Percentiles rank a stretch among this genome's conserved stretches.
Evolutionary conservation across 2,888 invertebrate genomes (phyloP).

Genomic region (Peribatodes rhomboidaria): DNA sequence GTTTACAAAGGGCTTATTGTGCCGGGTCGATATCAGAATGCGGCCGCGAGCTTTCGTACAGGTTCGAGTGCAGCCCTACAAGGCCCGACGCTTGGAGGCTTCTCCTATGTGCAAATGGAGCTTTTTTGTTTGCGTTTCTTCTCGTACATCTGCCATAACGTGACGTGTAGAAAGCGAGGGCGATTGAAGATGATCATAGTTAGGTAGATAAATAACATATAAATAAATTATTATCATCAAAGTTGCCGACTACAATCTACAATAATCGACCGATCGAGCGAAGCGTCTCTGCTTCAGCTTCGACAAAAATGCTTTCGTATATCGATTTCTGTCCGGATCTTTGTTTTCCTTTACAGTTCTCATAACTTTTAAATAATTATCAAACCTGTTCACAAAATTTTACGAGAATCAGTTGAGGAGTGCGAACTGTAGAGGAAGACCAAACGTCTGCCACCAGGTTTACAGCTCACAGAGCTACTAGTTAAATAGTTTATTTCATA

Average conservation of each 20-base stretch:
- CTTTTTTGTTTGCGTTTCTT: slow-evolving; percentile 25
- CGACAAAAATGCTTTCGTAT: too few relatives aligned
- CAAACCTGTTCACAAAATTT: too few relatives aligned
- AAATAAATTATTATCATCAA: neutral
- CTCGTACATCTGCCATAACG: slow-evolving; percentile 11
- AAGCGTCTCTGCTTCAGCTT: too few relatives aligned
- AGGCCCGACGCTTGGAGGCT: slow-evolving; percentile 30
- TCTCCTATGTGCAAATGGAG: slow-evolving; percentile 24
- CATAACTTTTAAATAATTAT: too few relatives aligned
- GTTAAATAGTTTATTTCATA: neutral
- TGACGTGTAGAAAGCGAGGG: slow-evolving; percentile 1
- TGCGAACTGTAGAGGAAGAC: too few relatives aligned
- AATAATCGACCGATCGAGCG: too few relatives aligned
- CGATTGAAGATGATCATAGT: neutral
- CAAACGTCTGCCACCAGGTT: too few relatives aligned
- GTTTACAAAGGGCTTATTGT: slow-evolving; percentile 32
- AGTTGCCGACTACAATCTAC: neutral
- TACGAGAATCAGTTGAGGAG: too few relatives aligned
- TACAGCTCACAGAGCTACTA: too few relatives aligned
- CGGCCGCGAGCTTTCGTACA: slow-evolving; percentile 56
- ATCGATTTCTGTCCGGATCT: too few relatives aligned
- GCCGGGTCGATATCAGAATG: slow-evolving; percentile 56
- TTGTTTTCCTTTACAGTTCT: too few relatives aligned
- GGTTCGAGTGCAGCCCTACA: slow-evolving; percentile 48
- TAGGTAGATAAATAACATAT: neutral